phyloP scores from a whole-genome alignment of 2,797 vertebrate genomes.

The Esox lucius region DNA sequence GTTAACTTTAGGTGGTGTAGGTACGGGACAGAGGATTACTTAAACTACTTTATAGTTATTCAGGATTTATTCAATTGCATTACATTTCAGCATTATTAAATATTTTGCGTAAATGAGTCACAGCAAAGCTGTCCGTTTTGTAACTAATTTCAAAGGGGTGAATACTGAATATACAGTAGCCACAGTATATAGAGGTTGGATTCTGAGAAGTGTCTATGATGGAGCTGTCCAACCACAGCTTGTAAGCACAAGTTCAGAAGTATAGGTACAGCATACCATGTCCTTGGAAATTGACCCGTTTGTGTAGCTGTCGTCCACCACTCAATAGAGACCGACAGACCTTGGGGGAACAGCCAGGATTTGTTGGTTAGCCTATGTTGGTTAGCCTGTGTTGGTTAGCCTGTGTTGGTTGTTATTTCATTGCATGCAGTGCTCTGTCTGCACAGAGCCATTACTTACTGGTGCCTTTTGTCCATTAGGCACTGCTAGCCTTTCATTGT shows the following conservation, averaged over 20 bases:
- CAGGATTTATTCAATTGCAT: too few species aligned
- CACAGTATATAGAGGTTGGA: neutral
- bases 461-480: constrained; percentile 66
- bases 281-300: constrained; percentile 14
- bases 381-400: neutral
- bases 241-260: constrained; percentile 32
- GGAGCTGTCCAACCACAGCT: constrained; percentile 20
- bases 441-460: constrained; percentile 53
- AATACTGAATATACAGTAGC: too few species aligned
- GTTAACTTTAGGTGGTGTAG: too few species aligned
- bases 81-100: too few species aligned
- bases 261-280: constrained; percentile 20
- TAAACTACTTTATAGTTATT: too few species aligned
- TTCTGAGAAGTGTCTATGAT: constrained; percentile 3
- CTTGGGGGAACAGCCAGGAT: neutral
- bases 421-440: constrained; percentile 62
- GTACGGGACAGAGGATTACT: too few species aligned
- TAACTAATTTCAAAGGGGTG: too few species aligned
- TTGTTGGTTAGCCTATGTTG: too few species aligned
- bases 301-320: constrained; percentile 25
- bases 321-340: constrained; percentile 9
- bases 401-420: constrained; percentile 5
- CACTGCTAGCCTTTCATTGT: constrained; percentile 25
- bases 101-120: too few species aligned
- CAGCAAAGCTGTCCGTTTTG: too few species aligned